Evolutionary conservation across 2,888 invertebrate species (phyloP).

Genomic region (Lordiphosa andalusiaca): DNA sequence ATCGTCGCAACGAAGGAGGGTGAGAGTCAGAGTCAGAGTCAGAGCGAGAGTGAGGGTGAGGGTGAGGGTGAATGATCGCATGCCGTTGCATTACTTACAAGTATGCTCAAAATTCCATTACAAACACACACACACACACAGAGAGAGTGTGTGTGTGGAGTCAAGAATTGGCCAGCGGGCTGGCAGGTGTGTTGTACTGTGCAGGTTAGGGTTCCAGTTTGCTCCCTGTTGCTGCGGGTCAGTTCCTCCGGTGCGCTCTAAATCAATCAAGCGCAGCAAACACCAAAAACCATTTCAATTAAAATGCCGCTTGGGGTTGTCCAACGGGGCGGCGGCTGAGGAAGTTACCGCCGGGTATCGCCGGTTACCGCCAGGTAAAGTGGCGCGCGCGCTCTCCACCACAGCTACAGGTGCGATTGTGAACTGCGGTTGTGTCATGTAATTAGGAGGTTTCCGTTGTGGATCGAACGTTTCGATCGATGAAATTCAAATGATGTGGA

Average conservation of each 20-base stretch:
- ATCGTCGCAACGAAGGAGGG: constrained; percentile 44
- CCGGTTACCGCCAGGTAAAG: too few species aligned
- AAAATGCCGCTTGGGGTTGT: constrained; percentile 58
- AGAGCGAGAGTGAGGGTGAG: constrained; percentile 1
- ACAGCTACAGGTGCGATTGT: constrained; percentile 33
- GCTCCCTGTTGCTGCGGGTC: constrained; percentile 53
- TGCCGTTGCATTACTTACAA: constrained; percentile 63
- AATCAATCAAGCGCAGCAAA: constrained; percentile 76
- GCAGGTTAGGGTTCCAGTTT: constrained; percentile 15
- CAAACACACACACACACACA: constrained; percentile 25
- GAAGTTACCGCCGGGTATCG: too few species aligned
- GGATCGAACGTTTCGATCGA: constrained; percentile 27
- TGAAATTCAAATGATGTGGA: constrained; percentile 43
- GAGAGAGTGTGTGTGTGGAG: too few species aligned
- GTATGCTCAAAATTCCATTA: constrained; percentile 23
- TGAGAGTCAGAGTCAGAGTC: constrained; percentile 23
- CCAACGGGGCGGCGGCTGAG: too few species aligned
- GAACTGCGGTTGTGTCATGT: constrained; percentile 69
- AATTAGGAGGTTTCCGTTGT: constrained; percentile 62
- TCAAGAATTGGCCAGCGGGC: constrained; percentile 58
- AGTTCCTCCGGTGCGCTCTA: constrained; percentile 48
- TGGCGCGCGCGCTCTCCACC: constrained; percentile 9
- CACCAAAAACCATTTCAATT: constrained; percentile 72
- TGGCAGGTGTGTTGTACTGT: constrained; percentile 51
- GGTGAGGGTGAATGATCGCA: constrained; percentile 44